Percentiles rank a stretch among this genome's conserved stretches.
Evolutionary conservation across 30 jellyfish, hydroid and myxozoan species (phyloP).

Genomic region (Cassiopea xamachana): DNA sequence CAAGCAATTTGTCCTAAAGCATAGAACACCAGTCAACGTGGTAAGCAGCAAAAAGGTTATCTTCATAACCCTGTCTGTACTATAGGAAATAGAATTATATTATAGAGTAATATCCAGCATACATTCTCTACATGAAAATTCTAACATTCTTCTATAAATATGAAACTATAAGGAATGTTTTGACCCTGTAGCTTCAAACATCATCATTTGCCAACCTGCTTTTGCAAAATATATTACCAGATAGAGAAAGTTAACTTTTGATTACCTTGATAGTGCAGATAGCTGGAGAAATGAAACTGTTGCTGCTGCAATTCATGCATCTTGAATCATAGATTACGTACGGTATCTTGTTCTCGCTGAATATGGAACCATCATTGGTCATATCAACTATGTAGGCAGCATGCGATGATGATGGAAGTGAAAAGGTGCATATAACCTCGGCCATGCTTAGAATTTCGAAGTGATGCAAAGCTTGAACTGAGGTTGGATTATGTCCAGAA

Average conservation of each 20-base stretch:
- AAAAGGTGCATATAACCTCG: conserved; percentile 56
- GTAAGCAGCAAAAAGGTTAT: neutral
- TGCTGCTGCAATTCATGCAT: conserved; percentile 30
- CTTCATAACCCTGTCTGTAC: neutral
- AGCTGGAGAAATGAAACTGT: neutral
- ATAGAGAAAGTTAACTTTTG: neutral
- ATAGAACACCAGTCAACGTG: too few relatives aligned
- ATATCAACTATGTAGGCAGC: conserved; percentile 28
- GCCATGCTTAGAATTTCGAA: conserved; percentile 73
- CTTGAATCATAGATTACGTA: conserved; percentile 34
- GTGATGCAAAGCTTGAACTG: neutral
- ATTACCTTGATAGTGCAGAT: conserved; percentile 15
- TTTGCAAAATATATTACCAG: neutral
- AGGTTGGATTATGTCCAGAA: neutral
- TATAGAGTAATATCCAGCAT: too few relatives aligned
- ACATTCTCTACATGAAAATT: neutral
- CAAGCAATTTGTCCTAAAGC: neutral
- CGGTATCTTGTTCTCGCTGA: conserved; percentile 1
- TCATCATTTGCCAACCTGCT: neutral
- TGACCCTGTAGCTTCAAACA: neutral
- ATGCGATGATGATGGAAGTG: conserved; percentile 36
- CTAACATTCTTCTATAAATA: neutral
- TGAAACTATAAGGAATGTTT: neutral
- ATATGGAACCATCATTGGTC: conserved; percentile 11
- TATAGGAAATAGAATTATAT: neutral